phyloP scores from a whole-genome alignment of 2,888 invertebrate genomes.

The Xylota segnis region DNA sequence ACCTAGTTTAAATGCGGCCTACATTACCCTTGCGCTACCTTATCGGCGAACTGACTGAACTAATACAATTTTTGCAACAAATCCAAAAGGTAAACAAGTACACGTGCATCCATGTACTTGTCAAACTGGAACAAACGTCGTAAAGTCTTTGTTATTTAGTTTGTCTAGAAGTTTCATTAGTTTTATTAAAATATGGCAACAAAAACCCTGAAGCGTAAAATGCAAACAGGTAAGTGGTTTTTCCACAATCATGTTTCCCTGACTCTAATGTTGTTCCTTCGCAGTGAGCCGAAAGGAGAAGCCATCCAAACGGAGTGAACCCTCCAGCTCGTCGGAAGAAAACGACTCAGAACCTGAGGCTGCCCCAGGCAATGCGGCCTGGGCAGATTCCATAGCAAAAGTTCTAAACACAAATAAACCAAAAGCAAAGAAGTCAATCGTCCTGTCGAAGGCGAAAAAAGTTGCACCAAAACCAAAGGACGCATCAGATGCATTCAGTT shows the following conservation, averaged over 20 bases:
- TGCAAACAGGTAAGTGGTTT: conserved; percentile 25
- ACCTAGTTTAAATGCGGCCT: background rate
- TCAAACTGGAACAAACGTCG: conserved; percentile 3
- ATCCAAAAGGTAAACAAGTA: conserved; percentile 16
- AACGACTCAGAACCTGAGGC: conserved; percentile 45
- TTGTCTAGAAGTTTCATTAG: background rate
- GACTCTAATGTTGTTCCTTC: background rate
- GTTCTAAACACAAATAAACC: conserved; percentile 91
- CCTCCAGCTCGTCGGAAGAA: conserved; percentile 66
- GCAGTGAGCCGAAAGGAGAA: conserved; percentile 6
- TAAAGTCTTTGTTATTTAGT: background rate
- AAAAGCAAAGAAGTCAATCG: conserved; percentile 90
- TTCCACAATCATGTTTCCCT: background rate
- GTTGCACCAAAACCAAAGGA: conserved; percentile 85
- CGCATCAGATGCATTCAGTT: conserved; percentile 85
- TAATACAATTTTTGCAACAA: background rate
- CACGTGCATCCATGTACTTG: conserved; percentile 44
- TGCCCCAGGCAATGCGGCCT: conserved; percentile 87
- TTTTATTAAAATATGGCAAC: conserved; percentile 39
- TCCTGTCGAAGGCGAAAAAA: conserved; percentile 92
- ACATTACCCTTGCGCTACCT: background rate
- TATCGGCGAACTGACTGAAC: background rate
- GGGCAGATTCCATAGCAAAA: conserved; percentile 93
- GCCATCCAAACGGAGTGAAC: conserved; percentile 36
- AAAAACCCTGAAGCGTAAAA: conserved; percentile 50